A percentile compares a stretch with the other conserved stretches of the same genome.
phyloP scores from a whole-genome alignment of 2,113 vertebrate species.

The Oenanthe oenanthe region DNA sequence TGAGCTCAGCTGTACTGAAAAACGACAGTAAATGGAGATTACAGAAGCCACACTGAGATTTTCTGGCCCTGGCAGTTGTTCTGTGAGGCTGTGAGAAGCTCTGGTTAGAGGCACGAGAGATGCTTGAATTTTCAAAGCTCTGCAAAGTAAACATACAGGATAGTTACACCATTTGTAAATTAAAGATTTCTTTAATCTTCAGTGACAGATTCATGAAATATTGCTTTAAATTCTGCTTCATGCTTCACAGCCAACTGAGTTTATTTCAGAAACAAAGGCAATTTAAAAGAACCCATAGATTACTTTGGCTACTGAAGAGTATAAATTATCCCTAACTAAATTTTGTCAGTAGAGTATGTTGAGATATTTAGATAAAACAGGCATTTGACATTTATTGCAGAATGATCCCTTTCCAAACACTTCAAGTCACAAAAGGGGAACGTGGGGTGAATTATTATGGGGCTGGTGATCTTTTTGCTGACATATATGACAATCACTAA shows the following conservation, averaged over 20 bases:
- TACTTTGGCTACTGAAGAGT: constrained; percentile 64
- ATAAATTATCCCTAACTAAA: constrained; percentile 73
- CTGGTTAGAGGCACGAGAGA: neutral
- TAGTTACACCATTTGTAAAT: constrained; percentile 71
- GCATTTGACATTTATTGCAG: constrained; percentile 74
- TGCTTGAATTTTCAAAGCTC: constrained; percentile 50
- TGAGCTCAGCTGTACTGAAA: neutral
- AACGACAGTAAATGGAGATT: neutral
- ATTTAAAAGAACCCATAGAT: constrained; percentile 73
- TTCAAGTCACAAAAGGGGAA: constrained; percentile 18
- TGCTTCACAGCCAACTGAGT: constrained; percentile 71
- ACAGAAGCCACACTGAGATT: neutral
- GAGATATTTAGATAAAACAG: constrained; percentile 76
- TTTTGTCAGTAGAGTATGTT: constrained; percentile 66
- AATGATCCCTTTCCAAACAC: constrained; percentile 60
- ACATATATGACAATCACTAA: constrained; percentile 30
- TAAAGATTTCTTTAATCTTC: constrained; percentile 76
- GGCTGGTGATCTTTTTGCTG: constrained; percentile 55
- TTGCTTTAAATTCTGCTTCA: constrained; percentile 70
- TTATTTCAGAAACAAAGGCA: constrained; percentile 78
- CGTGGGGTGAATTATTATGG: constrained; percentile 57
- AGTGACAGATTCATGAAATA: constrained; percentile 76
- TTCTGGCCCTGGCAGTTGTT: neutral
- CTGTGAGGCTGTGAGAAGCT: neutral
- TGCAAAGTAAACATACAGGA: constrained; percentile 45